These are phyloP conservation scores for Theretra japonica DNA, from an alignment of 2,888 invertebrate species.

Conservation along the genomic window DNA sequence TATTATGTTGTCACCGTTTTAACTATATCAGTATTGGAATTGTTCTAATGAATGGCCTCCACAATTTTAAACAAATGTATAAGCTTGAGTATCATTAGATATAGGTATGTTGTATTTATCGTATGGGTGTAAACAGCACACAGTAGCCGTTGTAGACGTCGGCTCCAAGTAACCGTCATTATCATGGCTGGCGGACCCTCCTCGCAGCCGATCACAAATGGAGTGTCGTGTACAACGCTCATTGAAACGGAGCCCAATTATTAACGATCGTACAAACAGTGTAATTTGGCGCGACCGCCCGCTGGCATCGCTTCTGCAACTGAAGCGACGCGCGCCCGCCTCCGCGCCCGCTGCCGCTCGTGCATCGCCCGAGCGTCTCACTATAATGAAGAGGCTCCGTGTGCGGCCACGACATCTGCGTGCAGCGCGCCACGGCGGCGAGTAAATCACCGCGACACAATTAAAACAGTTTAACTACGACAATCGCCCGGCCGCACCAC, in stretches of 20 bases:
- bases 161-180: not conserved
- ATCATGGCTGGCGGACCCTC: not conserved
- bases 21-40: no score
- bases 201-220: not conserved
- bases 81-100: not conserved
- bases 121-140: not conserved
- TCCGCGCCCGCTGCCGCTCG: not conserved
- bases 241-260: not conserved
- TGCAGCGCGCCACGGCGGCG: not conserved
- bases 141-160: not conserved
- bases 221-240: not conserved
- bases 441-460: slow-evolving; percentile 5
- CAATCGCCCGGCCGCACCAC: not conserved
- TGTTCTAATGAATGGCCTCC: no score
- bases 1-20: no score
- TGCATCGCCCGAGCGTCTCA: not conserved
- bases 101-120: no score
- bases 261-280: not conserved
- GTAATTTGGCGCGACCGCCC: not conserved
- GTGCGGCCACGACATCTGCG: not conserved
- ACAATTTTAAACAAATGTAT: no score
- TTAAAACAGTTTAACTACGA: slow-evolving; percentile 14
- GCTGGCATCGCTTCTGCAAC: not conserved
- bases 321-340: not conserved
- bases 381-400: not conserved